Evolutionary conservation across 2,888 invertebrate species (phyloP).

Genomic region (Drosophila tanythrix): DNA sequence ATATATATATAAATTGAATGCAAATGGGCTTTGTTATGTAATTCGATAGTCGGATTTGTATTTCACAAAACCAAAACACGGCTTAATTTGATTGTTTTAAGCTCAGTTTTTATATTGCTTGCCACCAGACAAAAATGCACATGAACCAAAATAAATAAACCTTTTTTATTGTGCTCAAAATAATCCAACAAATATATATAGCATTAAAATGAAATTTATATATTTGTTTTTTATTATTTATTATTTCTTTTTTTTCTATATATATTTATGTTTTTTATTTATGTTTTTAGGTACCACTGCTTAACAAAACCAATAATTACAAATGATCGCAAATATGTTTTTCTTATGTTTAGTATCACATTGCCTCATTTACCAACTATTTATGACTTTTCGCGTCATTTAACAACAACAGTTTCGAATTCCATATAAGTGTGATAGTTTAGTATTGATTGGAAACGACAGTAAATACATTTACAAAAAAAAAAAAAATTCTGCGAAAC

Average conservation of each 20-base stretch:
- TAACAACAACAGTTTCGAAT: neutral
- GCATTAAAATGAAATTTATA: neutral
- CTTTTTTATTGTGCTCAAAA: neutral
- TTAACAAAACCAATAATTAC: neutral
- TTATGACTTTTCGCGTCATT: neutral
- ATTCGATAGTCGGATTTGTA: neutral
- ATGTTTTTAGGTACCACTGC: neutral
- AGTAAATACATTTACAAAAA: neutral
- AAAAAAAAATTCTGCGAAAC: neutral
- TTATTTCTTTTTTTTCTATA: neutral
- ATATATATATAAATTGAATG: neutral
- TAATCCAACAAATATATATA: neutral
- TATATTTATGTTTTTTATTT: neutral
- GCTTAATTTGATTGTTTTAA: conserved; percentile 6
- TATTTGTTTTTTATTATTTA: neutral
- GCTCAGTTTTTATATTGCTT: neutral
- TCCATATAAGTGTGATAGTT: neutral
- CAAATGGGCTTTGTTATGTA: conserved; percentile 5
- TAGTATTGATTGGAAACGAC: neutral
- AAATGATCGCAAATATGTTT: neutral
- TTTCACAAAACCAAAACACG: conserved; percentile 8
- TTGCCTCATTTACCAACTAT: neutral
- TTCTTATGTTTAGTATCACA: neutral
- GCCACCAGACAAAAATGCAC: neutral
- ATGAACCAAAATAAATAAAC: neutral